phyloP scores from a whole-genome alignment of 2,797 vertebrate species.

The Phataginus tricuspis region DNA sequence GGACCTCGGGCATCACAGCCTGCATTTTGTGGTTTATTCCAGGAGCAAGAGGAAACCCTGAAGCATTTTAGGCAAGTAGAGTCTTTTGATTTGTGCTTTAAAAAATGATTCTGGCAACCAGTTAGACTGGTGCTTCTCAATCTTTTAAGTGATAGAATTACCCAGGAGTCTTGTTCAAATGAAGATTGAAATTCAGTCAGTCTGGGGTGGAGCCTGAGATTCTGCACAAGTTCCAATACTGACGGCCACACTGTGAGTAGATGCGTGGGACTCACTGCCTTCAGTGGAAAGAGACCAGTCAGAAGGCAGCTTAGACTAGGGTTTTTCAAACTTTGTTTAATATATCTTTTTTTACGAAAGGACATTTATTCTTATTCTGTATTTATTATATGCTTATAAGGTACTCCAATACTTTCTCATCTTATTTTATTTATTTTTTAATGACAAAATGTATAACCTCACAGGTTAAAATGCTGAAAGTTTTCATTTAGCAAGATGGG shows the following conservation, averaged over 20 bases:
- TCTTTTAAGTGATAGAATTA: neutral
- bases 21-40: neutral
- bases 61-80: neutral
- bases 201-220: neutral
- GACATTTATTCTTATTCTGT: neutral
- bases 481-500: neutral
- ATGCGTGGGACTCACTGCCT: neutral
- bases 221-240: neutral
- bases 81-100: neutral
- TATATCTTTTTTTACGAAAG: neutral
- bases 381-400: too few relatives aligned
- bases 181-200: neutral
- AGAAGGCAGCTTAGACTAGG: neutral
- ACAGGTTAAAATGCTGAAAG: neutral
- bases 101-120: neutral
- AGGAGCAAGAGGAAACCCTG: neutral
- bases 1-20: neutral
- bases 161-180: neutral
- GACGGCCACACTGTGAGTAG: neutral
- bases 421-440: conserved; percentile 4
- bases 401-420: neutral
- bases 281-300: neutral
- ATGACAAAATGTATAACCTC: neutral
- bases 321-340: neutral
- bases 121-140: neutral